Evolutionary conservation across 2,797 vertebrate species (phyloP), one percentile per base, ranked within the genome.

Genomic region (Argyrosomus regius): DNA sequence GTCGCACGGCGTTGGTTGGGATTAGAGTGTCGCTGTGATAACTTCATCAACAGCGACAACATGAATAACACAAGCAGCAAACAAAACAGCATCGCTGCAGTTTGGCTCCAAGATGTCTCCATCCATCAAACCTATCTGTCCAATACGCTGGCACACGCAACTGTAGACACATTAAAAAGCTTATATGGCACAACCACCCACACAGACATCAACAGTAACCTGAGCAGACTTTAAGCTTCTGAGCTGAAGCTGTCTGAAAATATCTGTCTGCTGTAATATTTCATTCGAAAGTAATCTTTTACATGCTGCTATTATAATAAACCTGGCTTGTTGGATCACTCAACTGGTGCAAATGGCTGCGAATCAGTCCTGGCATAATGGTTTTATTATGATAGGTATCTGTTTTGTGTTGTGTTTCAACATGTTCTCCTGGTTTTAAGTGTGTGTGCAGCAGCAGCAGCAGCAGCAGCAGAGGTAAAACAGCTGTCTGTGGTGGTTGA

Each of bases 101-200:
- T 87, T 81, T 74, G 52, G 71, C 75, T 72, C 53, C 70, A 57
- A 62, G 61, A 54, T 10, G 72, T 80, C 81, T 81, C 59, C 48
- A 83, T 89, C 78, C 77, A 88, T 92, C 88, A 88, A 83, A 81
- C 66, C 45, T 61, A 71, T 84, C 71, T 49, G 63, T 80, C 72
- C 71, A 78, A 81, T 43, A 61, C 9, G 70, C 77, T 88, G 87
- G 76, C 87, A 85, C 48, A 11, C 35, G 16, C 74, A 58, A 65
- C 20, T 76, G 60, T 58, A 71, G 77, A 74, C 26, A 41, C 61
- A 72, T 77, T 78, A 67, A 85, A 87, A 88, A 72, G 80, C 75
- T 86, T 80, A 79, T 45, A 68, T 53, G 48, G 74, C 60, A 46
- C 77, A 83, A 35, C 61, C 79, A 35, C 84, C 79, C 70, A 72